phyloP scores from a whole-genome alignment of 2,888 invertebrate species.

The Drosophila tripunctata region DNA sequence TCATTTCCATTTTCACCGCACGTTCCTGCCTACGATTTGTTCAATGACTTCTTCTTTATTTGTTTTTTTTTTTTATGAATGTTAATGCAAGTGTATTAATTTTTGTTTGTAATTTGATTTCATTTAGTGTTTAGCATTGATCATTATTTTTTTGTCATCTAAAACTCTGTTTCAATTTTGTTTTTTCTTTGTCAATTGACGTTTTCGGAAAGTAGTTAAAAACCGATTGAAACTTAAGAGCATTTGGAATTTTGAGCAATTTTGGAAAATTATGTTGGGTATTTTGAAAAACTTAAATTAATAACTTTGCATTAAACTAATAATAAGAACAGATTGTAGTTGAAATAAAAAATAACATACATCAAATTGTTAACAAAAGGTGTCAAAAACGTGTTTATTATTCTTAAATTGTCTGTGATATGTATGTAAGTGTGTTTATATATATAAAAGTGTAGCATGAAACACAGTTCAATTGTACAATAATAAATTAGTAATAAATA shows the following conservation, averaged over 20 bases:
- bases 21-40: conserved; percentile 85
- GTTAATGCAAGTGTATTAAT: conserved; percentile 59
- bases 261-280: not conserved
- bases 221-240: conserved; percentile 26
- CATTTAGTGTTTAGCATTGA: too few relatives aligned
- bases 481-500: conserved; percentile 49
- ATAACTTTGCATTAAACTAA: not conserved
- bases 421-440: conserved; percentile 47
- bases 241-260: conserved; percentile 1
- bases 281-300: not conserved
- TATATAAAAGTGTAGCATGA: conserved; percentile 32
- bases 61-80: conserved; percentile 56
- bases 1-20: conserved; percentile 82
- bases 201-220: conserved; percentile 17
- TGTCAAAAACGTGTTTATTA: conserved; percentile 63
- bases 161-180: conserved; percentile 54
- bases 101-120: conserved; percentile 59
- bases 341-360: conserved; percentile 11
- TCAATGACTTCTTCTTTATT: conserved; percentile 76
- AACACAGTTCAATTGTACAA: conserved; percentile 44
- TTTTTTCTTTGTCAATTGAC: conserved; percentile 31
- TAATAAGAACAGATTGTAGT: not conserved
- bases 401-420: conserved; percentile 55
- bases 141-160: conserved; percentile 72
- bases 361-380: conserved; percentile 54